Evolutionary conservation across 2,113 vertebrate genomes (phyloP).

Genomic region (Mixornis gularis): DNA sequence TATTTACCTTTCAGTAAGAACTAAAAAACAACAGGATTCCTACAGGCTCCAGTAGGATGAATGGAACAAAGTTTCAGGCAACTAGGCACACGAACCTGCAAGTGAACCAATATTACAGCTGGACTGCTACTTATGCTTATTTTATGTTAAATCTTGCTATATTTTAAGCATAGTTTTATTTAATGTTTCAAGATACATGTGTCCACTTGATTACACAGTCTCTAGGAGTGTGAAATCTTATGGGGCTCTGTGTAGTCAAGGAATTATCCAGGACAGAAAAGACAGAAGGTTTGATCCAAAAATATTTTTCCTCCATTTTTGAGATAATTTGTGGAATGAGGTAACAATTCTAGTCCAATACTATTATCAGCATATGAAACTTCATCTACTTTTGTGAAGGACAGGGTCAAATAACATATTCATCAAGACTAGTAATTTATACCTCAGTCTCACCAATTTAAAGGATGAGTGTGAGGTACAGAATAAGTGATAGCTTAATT

Average conservation of each 20-base stretch:
- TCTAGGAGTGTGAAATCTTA: background rate
- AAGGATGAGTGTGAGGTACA: accelerated
- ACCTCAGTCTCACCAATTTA: background rate
- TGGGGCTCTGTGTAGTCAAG: background rate
- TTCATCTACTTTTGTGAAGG: background rate
- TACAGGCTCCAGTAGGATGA: background rate
- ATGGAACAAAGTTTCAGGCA: background rate
- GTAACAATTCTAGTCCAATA: background rate
- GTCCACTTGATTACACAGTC: background rate
- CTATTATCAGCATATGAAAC: background rate
- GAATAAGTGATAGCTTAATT: background rate
- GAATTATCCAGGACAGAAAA: background rate
- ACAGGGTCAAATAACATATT: background rate
- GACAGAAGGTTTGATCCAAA: background rate
- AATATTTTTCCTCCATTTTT: background rate
- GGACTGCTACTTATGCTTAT: background rate
- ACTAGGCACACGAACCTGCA: background rate
- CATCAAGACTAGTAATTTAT: background rate
- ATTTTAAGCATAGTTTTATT: background rate
- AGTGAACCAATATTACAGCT: background rate
- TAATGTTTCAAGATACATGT: background rate
- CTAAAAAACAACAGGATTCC: background rate
- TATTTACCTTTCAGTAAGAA: background rate
- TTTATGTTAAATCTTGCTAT: background rate
- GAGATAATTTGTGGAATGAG: background rate